Percentiles rank a stretch among this genome's conserved stretches.
These are phyloP conservation scores for Coelopa pilipes DNA, from an alignment of 2,888 invertebrate genomes.

Conservation along the genomic window DNA sequence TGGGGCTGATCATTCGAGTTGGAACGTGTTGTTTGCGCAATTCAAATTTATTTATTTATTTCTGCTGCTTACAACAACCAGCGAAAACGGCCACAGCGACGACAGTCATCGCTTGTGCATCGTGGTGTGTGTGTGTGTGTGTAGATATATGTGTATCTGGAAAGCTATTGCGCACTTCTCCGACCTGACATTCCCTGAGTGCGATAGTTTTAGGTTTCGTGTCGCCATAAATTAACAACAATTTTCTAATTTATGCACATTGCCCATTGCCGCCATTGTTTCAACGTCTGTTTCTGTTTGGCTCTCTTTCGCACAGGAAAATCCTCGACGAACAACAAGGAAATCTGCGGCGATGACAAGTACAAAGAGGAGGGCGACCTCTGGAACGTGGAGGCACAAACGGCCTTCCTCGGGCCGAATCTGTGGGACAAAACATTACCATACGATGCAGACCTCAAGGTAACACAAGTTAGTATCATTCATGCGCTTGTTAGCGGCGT, in stretches of 20 bases:
- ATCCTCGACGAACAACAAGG: conserved; percentile 67
- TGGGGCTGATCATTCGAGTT: not conserved
- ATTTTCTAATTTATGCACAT: not conserved
- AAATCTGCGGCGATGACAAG: conserved; percentile 69
- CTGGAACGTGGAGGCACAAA: conserved; percentile 91
- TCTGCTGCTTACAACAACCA: not conserved
- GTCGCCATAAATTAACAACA: conserved; percentile 5
- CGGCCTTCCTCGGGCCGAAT: conserved; percentile 95
- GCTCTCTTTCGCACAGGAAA: conserved; percentile 70
- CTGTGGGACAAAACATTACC: conserved; percentile 94
- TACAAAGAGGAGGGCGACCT: conserved; percentile 87
- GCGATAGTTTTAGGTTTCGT: too few relatives aligned
- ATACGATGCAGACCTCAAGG: conserved; percentile 96
- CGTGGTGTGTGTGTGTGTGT: too few relatives aligned
- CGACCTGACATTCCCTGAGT: too few relatives aligned
- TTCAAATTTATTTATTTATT: conserved; percentile 12
- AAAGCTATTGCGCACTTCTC: too few relatives aligned
- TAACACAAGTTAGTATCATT: conserved; percentile 76
- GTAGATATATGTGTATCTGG: too few relatives aligned
- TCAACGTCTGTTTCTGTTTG: not conserved
- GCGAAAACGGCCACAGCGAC: not conserved
- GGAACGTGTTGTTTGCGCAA: conserved; percentile 11
- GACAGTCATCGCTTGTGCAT: too few relatives aligned
- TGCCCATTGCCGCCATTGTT: too few relatives aligned
- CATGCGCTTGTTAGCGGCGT: conserved; percentile 44